These are phyloP conservation scores for Dryobates pubescens DNA, from an alignment of 2,797 vertebrate genomes.

Conservation along the genomic window DNA sequence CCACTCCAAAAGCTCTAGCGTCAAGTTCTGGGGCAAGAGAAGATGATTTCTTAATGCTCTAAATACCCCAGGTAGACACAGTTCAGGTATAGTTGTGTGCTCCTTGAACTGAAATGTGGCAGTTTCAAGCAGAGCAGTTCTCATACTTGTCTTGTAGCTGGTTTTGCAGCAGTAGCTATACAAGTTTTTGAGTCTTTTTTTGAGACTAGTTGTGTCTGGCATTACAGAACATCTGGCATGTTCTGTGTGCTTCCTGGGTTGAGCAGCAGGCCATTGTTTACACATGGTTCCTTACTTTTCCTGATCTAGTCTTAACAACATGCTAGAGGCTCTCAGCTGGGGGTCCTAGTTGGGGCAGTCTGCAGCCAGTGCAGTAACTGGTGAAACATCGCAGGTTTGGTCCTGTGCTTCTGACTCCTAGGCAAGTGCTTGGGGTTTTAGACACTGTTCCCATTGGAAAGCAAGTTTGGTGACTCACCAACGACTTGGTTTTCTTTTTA, in stretches of 20 bases:
- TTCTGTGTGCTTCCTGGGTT: background rate
- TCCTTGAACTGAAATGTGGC: background rate
- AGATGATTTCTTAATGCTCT: background rate
- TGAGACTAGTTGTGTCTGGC: background rate
- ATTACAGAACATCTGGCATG: background rate
- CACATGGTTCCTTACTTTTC: background rate
- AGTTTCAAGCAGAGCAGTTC: background rate
- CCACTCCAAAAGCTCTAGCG: background rate
- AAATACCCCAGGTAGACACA: background rate
- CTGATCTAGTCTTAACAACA: background rate
- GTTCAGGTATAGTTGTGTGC: background rate
- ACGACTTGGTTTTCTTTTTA: slow-evolving; percentile 3
- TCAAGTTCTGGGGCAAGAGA: background rate
- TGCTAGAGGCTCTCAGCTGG: background rate
- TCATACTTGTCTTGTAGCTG: background rate
- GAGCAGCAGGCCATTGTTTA: background rate
- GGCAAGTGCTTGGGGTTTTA: background rate
- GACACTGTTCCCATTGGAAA: background rate
- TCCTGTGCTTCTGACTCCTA: background rate
- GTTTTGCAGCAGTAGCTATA: background rate
- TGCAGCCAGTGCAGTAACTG: background rate
- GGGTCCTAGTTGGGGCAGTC: background rate
- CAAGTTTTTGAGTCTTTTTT: background rate
- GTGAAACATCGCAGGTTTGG: background rate
- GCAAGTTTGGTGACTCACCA: background rate